Conservation (phyloP, 2,113 vertebrate species). For the Mustela lutreola region DNA sequence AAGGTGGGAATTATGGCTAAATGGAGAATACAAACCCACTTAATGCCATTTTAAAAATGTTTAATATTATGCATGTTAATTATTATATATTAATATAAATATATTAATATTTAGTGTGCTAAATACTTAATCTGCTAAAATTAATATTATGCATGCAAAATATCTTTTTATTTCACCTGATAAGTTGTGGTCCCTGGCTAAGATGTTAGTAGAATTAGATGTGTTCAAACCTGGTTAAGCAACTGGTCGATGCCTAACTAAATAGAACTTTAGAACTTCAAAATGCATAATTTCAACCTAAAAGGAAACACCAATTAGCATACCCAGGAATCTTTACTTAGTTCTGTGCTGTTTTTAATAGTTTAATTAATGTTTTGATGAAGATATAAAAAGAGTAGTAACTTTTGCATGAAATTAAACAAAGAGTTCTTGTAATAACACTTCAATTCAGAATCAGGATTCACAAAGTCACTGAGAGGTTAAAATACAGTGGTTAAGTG, state of each 20-base stretch:
- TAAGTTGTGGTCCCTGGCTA: not conserved
- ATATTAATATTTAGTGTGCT: too few species aligned
- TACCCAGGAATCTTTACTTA: not conserved
- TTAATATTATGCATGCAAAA: not conserved
- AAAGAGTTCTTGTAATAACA: conserved; percentile 22
- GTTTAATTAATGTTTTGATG: not conserved
- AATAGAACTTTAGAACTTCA: not conserved
- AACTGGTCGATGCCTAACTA: not conserved
- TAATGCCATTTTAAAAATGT: not conserved
- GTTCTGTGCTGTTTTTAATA: not conserved
- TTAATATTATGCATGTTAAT: not conserved
- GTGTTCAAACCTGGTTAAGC: not conserved
- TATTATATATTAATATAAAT: too few species aligned
- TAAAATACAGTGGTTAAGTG: conserved; percentile 26
- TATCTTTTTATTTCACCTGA: not conserved
- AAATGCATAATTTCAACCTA: not conserved
- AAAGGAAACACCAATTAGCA: not conserved
- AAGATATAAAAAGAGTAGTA: not conserved
- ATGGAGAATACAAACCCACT: not conserved
- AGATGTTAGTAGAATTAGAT: not conserved
- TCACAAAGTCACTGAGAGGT: not conserved
- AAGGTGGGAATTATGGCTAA: not conserved
- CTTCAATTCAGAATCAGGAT: not conserved
- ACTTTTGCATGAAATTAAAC: conserved; percentile 25
- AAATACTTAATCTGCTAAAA: too few species aligned